phyloP scores from a whole-genome alignment of 1,140 invertebrate genomes.

The Eufriesea mexicana region DNA sequence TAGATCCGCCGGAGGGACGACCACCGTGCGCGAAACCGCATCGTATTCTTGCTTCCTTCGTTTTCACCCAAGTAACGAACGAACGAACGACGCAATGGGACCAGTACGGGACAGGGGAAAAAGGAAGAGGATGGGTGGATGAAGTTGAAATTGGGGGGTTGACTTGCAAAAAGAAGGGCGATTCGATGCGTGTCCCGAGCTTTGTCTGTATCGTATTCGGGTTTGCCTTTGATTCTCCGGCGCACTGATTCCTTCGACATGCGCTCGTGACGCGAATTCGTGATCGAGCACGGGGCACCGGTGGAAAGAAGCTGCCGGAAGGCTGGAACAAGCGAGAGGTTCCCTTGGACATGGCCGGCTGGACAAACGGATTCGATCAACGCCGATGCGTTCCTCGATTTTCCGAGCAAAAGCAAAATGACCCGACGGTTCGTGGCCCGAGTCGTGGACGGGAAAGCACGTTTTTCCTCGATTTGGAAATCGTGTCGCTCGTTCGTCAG shows the following conservation, averaged over 20 bases:
- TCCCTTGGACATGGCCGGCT: slow-evolving; percentile 12
- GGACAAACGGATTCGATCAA: slow-evolving; percentile 32
- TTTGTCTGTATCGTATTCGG: slow-evolving; percentile 62
- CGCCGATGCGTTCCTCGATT: neutral
- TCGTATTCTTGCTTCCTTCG: neutral
- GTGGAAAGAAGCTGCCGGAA: neutral
- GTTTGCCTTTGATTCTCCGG: slow-evolving; percentile 48
- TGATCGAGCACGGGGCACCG: neutral
- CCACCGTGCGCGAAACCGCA: neutral
- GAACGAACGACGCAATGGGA: neutral
- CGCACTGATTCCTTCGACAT: slow-evolving; percentile 64
- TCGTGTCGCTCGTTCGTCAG: neutral
- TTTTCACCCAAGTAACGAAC: neutral
- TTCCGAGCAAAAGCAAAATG: too few species aligned
- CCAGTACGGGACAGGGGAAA: neutral
- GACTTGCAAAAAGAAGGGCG: slow-evolving; percentile 28
- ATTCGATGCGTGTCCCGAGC: slow-evolving; percentile 6
- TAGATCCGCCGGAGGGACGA: neutral
- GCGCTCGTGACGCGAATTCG: slow-evolving; percentile 62
- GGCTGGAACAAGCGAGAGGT: slow-evolving; percentile 31
- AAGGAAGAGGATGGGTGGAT: neutral
- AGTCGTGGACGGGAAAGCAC: too few species aligned
- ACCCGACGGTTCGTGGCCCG: too few species aligned
- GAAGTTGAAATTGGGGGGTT: slow-evolving; percentile 58
- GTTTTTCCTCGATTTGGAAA: neutral